Percentiles rank a stretch among this genome's conserved stretches.
phyloP scores from a whole-genome alignment of 2,797 vertebrate species.

The Chelmon rostratus region DNA sequence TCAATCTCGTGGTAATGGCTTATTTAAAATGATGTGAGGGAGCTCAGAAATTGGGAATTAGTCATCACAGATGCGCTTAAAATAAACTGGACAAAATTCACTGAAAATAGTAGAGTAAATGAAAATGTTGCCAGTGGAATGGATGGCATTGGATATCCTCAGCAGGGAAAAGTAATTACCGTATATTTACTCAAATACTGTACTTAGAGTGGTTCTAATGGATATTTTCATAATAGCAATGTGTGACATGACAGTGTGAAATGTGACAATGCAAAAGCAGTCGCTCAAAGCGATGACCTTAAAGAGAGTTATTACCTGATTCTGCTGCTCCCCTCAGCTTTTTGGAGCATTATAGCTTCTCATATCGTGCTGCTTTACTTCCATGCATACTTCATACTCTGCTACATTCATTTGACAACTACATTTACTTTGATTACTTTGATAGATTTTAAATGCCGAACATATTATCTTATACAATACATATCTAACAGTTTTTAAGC shows the following conservation, averaged over 20 bases:
- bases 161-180: not conserved
- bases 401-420: too few species aligned
- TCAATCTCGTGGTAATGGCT: slow-evolving; percentile 7
- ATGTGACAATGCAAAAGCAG: not conserved
- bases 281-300: too few species aligned
- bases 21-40: slow-evolving; percentile 11
- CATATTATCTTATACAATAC: too few species aligned
- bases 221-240: not conserved
- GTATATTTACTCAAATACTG: not conserved
- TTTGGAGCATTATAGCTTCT: too few species aligned
- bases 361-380: too few species aligned
- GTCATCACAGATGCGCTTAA: slow-evolving; percentile 10
- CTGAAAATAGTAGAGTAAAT: not conserved
- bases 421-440: too few species aligned
- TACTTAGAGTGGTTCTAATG: not conserved
- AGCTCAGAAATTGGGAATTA: slow-evolving; percentile 10
- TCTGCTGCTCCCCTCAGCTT: too few species aligned
- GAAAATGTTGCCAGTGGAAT: not conserved
- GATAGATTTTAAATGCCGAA: too few species aligned
- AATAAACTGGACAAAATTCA: not conserved
- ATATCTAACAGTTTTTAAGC: not conserved
- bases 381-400: too few species aligned
- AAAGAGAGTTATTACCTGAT: not conserved
- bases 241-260: not conserved
- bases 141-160: not conserved